phyloP scores from a whole-genome alignment of 1,140 invertebrate genomes.

The Cephus cinctus region DNA sequence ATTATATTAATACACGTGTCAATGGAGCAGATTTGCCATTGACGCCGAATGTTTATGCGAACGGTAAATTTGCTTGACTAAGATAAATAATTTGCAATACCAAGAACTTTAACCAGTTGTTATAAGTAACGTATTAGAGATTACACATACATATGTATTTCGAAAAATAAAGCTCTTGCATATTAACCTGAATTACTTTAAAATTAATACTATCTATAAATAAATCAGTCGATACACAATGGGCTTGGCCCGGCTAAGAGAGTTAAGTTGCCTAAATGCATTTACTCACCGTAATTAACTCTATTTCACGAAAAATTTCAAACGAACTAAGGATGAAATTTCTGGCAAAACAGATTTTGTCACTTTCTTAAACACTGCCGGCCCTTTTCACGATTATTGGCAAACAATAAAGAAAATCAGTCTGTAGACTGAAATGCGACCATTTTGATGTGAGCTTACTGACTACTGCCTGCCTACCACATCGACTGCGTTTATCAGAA shows the following conservation, averaged over 20 bases:
- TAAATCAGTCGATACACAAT: constrained; percentile 35
- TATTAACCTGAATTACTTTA: constrained; percentile 4
- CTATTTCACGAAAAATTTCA: constrained; percentile 44
- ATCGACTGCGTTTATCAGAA: no score
- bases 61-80: no score
- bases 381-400: constrained; percentile 41
- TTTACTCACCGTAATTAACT: constrained; percentile 37
- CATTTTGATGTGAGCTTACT: constrained; percentile 44
- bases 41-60: no score
- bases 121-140: no score
- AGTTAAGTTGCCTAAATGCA: neutral
- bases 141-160: no score
- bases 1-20: no score
- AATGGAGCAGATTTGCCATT: no score
- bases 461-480: constrained; percentile 1
- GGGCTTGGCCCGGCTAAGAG: constrained; percentile 43
- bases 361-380: constrained; percentile 37
- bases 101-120: no score
- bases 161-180: no score
- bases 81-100: no score
- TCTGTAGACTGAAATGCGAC: constrained; percentile 52
- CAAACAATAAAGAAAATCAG: constrained; percentile 53
- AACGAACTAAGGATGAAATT: constrained; percentile 27
- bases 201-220: constrained; percentile 26
- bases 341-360: constrained; percentile 36